phyloP scores from a whole-genome alignment of 2,888 invertebrate species.

The Latheticus oryzae region DNA sequence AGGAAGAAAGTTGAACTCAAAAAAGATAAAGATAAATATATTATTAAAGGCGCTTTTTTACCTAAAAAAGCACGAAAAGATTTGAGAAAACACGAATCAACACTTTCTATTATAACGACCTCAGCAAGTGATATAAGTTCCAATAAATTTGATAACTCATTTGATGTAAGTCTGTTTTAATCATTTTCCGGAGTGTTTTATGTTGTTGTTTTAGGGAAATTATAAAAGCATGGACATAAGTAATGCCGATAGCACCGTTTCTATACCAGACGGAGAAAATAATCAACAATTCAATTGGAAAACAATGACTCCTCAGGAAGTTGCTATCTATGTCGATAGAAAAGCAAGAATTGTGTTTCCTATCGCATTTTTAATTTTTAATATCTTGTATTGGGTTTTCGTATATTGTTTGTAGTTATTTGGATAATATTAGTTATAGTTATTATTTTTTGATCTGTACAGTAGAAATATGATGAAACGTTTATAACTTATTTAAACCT shows the following conservation, averaged over 20 bases:
- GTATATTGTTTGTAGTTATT: conserved; percentile 54
- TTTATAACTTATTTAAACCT: no score
- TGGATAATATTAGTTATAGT: no score
- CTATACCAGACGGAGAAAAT: conserved; percentile 3
- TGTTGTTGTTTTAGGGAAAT: conserved; percentile 5
- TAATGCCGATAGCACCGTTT: conserved; percentile 1
- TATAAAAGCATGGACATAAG: background rate
- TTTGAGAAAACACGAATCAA: conserved; percentile 12
- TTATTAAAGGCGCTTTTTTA: conserved; percentile 20
- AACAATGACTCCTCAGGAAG: conserved; percentile 89
- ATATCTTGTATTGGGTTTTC: conserved; percentile 67
- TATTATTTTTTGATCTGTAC: no score
- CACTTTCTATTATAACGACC: background rate
- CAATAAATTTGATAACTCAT: no score
- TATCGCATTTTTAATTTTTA: conserved; percentile 81
- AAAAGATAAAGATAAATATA: conserved; percentile 17
- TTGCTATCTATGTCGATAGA: conserved; percentile 88
- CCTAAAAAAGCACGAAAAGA: conserved; percentile 10
- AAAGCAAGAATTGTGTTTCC: conserved; percentile 84
- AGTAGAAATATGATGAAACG: background rate
- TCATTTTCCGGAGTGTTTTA: no score
- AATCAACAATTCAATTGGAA: conserved; percentile 68
- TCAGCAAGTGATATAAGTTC: conserved; percentile 1
- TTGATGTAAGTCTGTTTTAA: no score
- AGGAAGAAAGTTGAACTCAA: conserved; percentile 56